Evolutionary conservation across 2,113 vertebrate species (phyloP), one percentile per base, ranked within the genome.

Genomic region (Cottus gobio): DNA sequence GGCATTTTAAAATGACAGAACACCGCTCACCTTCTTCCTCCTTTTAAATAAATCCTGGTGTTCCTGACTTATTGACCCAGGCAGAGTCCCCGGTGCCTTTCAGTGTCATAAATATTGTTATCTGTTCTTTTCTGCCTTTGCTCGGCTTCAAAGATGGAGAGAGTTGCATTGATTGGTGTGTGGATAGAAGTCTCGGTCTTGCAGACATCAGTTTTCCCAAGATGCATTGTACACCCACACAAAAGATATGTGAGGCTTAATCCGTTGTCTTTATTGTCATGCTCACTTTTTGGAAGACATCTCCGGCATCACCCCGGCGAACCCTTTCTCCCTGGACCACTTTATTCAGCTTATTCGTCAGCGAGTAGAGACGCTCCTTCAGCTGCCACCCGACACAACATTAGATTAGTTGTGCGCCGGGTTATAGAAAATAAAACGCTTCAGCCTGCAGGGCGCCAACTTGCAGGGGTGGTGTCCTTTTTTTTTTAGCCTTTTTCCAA

Each of bases 321-420:
- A 57, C 60, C 0, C 9, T 50, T 4, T 67, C 48, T 60, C 63
- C 4, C 30, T 37, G 61, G 62, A 31, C 50, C 68, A 12, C 73
- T 77, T 77, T 54, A 57, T 85, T 50, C n/a, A 28, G 2, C 84
- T 73, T 75, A 67, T 89, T 79, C 37, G 61, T 88, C 84, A 80
- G 18, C 62, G 39, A 50, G 28, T 22, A 84, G 60, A 73, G 83
- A 36, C 69, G 67, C 75, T 87, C 62, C 42, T 58, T 75, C 61
- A 36, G 56, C 70, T 65, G 36, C 76, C 57, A 34, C 26, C 20
- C 48, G 74, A 72, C 75, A 71, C 57, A 30, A 28, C 50, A 69
- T 75, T 78, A 62, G 50, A 87, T 87, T 78, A 72, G 77, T 46
- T 80, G 71, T 68, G 61, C 24, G n/a, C 39, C 12, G 3, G 13